These are phyloP conservation scores for Synanthedon myopaeformis DNA, from an alignment of 2,888 invertebrate species.

Conservation along the genomic window DNA sequence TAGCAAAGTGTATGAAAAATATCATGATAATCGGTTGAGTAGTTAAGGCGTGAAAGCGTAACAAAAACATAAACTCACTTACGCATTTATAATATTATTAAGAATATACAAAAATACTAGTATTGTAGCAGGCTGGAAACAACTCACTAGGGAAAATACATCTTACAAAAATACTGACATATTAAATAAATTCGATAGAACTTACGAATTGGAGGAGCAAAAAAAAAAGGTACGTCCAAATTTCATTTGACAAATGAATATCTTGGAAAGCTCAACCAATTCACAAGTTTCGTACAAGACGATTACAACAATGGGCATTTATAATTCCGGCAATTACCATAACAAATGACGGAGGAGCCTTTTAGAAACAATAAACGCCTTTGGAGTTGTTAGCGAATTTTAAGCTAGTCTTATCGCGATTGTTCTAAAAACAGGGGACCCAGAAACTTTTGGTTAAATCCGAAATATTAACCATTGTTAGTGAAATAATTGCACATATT, in stretches of 20 bases:
- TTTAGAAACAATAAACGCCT: constrained; percentile 12
- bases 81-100: no score
- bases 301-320: constrained; percentile 13
- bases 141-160: no score
- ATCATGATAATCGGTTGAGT: no score
- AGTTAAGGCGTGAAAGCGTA: no score
- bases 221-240: neutral
- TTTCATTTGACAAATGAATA: neutral
- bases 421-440: constrained; percentile 1
- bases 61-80: no score
- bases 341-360: constrained; percentile 11
- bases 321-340: constrained; percentile 25
- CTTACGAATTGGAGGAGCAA: no score
- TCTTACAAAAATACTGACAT: no score
- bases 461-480: neutral
- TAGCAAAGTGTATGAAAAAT: no score
- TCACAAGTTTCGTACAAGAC: constrained; percentile 4
- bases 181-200: no score
- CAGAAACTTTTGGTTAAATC: neutral
- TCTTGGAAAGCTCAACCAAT: constrained; percentile 1
- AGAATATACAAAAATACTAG: no score
- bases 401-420: constrained; percentile 16
- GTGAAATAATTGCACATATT: neutral
- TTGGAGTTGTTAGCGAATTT: constrained; percentile 21
- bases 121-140: no score